These are phyloP conservation scores for Morinoia aosen DNA, from an alignment of 2,888 invertebrate species.

Conservation along the genomic window DNA sequence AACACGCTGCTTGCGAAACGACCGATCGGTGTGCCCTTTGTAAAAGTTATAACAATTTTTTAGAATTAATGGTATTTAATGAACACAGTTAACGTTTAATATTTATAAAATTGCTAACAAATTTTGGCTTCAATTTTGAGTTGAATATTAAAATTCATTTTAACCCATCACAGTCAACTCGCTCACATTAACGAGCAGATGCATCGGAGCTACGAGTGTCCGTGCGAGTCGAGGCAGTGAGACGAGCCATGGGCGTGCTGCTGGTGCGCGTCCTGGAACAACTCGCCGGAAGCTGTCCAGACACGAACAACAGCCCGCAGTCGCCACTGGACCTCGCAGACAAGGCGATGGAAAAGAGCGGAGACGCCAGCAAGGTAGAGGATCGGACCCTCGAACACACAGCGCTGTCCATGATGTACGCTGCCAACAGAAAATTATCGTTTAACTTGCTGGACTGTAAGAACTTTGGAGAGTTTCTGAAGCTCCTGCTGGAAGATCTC, in stretches of 20 bases:
- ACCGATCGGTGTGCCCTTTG: no score
- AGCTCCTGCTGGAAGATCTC: not conserved
- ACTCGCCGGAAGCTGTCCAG: not conserved
- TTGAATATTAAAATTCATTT: no score
- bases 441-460: not conserved
- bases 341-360: not conserved
- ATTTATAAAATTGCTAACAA: no score
- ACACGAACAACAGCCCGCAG: not conserved
- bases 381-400: not conserved
- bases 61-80: no score
- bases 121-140: no score
- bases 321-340: no score
- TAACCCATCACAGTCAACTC: not conserved
- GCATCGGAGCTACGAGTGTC: not conserved
- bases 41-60: no score
- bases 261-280: not conserved
- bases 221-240: not conserved
- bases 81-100: no score
- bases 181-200: not conserved
- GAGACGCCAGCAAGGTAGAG: not conserved
- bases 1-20: no score
- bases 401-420: not conserved
- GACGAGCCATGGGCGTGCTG: not conserved
- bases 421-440: not conserved
- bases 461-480: not conserved